Base-by-base conservation (phyloP, 2,113 vertebrate species). In the Microtus ochrogaster region DNA sequence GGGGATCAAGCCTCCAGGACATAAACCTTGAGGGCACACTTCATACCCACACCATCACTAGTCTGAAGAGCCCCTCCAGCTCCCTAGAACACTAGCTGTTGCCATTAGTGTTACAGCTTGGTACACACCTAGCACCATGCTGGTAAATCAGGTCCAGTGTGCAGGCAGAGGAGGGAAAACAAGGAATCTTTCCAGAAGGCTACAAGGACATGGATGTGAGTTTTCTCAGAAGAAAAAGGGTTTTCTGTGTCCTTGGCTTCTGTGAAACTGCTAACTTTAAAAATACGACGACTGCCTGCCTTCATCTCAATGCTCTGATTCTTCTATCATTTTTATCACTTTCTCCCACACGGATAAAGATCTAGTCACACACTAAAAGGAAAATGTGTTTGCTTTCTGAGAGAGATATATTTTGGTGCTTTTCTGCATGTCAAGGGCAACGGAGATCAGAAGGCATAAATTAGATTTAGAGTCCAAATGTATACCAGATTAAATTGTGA, bases 381-480 rank as follows among this genome's bases (percentile, higher is more conserved):
- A 94, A 96, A 91, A 95, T 81, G 22, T 55, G 79, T 90, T 97
- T 97, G 86, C 94, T 83, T 97, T 91, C 91, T 73, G 44, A 72
- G 88, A 97, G 68, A 97, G n/a, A 58, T 39, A 89, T 58, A 77
- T 90, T 93, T 96, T 94, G 86, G 63, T 83, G 85, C 16, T 91
- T 97, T 96, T 97, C 90, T 78, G 19, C n/a, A n/a, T 93, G 79
- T 95, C 79, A 92, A 95, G 91, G 79, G 96, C 96, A 97, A 73
- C 81, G 36, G 66, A 95, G 74, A 82, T 96, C 92, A 96, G 86
- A 91, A 94, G 61, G 41, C 52, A 95, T 92, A 94, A 90, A 90
- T 92, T 93, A 92, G 70, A 96, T 96, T 96, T 96, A 85, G 93
- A 97, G 74, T 89, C 47, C 94, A 61, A 95, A 93, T 90, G 95